phyloP scores from a whole-genome alignment of 64 coral and sea anemone genomes.

The Pocillopora verrucosa region DNA sequence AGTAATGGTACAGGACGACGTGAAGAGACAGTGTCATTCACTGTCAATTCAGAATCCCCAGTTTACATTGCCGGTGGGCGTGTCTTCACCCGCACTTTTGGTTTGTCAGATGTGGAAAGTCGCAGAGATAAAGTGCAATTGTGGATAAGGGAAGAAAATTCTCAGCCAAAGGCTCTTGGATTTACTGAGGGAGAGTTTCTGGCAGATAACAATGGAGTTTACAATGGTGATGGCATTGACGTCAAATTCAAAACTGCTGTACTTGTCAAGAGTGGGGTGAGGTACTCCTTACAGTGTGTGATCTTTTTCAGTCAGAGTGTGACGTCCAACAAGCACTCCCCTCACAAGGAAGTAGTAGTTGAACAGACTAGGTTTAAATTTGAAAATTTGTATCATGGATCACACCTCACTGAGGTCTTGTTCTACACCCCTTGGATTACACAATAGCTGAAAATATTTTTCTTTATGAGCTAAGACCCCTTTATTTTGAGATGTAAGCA shows the following conservation, averaged over 20 bases:
- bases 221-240: slow-evolving; percentile 26
- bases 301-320: slow-evolving; percentile 31
- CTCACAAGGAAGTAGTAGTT: slow-evolving; percentile 11
- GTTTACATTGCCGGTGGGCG: slow-evolving; percentile 69
- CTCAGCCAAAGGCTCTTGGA: slow-evolving; percentile 20
- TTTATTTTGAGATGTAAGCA: too few species aligned
- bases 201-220: slow-evolving; percentile 24
- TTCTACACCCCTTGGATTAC: slow-evolving; percentile 33
- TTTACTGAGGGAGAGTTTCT: slow-evolving; percentile 27
- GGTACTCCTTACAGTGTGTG: slow-evolving; percentile 27
- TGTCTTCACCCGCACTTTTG: slow-evolving; percentile 58
- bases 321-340: slow-evolving; percentile 30
- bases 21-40: slow-evolving; percentile 62
- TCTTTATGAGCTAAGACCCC: neutral
- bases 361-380: slow-evolving; percentile 29
- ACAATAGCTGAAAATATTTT: neutral
- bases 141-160: slow-evolving; percentile 24
- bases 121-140: slow-evolving; percentile 35
- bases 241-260: slow-evolving; percentile 32
- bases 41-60: slow-evolving; percentile 42
- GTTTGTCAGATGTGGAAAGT: slow-evolving; percentile 43
- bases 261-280: slow-evolving; percentile 27
- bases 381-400: slow-evolving; percentile 35
- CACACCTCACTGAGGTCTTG: slow-evolving; percentile 33
- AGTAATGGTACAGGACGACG: slow-evolving; percentile 54